Percentiles rank a stretch among this genome's conserved stretches.
Conservation (phyloP, 2,113 vertebrate species). For the Paratilapia polleni region DNA sequence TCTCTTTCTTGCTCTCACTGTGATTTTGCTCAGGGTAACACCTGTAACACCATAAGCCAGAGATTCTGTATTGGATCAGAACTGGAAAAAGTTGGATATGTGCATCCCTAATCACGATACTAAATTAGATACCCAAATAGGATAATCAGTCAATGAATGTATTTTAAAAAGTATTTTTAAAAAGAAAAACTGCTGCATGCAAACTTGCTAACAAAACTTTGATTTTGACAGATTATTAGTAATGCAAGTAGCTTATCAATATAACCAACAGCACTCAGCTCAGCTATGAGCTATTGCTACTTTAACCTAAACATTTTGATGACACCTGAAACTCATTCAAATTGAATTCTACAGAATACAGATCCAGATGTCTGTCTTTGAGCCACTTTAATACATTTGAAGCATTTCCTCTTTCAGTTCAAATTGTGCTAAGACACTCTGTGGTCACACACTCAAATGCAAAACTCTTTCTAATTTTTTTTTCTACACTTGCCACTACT, state of each 20-base stretch:
- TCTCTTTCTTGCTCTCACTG: too few relatives aligned
- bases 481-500: not conserved
- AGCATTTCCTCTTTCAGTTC: not conserved
- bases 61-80: not conserved
- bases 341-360: not conserved
- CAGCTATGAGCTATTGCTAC: not conserved
- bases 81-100: not conserved
- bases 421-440: not conserved
- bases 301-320: accelerated
- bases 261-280: not conserved
- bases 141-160: accelerated
- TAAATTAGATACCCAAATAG: not conserved
- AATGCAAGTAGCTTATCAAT: not conserved
- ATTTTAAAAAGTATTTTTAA: not conserved
- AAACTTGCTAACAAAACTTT: too few relatives aligned
- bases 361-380: not conserved
- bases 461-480: not conserved
- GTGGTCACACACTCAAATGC: not conserved
- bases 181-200: not conserved
- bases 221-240: not conserved
- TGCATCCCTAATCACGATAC: accelerated
- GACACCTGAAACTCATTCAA: not conserved
- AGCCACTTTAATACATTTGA: not conserved
- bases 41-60: too few relatives aligned
- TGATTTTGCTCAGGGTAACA: too few relatives aligned